A percentile compares a stretch with the other conserved stretches of the same genome.
Conservation (phyloP, 2,888 invertebrate species). For the Cantharis nigra region DNA sequence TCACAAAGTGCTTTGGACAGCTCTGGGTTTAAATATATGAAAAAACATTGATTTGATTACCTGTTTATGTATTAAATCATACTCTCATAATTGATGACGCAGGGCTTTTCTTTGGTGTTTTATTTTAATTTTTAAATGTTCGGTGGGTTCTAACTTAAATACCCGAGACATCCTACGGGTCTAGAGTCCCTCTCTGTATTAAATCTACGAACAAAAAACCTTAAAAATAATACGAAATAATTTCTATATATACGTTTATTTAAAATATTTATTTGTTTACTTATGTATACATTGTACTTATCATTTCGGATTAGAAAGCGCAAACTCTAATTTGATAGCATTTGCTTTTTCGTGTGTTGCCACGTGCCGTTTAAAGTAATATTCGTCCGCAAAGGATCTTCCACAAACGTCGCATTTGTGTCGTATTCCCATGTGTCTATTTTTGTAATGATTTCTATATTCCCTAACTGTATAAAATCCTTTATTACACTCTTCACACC, state of each 20-base stretch:
- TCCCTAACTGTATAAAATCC: constrained; percentile 55
- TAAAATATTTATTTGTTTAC: not conserved
- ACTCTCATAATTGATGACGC: no score
- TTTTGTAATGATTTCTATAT: constrained; percentile 54
- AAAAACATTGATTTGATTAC: no score
- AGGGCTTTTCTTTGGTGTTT: no score
- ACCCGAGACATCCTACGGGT: no score
- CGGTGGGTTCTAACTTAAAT: no score
- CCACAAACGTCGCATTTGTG: constrained; percentile 52
- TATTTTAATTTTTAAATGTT: no score
- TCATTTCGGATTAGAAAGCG: not conserved
- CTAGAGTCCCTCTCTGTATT: no score
- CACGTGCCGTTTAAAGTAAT: constrained; percentile 53
- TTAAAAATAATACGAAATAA: not conserved
- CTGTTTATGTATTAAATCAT: no score
- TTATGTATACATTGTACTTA: not conserved
- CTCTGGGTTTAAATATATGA: no score
- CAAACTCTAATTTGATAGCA: constrained; percentile 13
- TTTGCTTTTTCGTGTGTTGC: constrained; percentile 47
- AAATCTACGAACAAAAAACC: not conserved
- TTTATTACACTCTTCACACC: constrained; percentile 54
- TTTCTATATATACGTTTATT: not conserved
- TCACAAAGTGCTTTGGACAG: no score
- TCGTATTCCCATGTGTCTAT: constrained; percentile 54
- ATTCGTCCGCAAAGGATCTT: constrained; percentile 54